phyloP scores from a whole-genome alignment of 2,797 vertebrate species.

The Avahi laniger region DNA sequence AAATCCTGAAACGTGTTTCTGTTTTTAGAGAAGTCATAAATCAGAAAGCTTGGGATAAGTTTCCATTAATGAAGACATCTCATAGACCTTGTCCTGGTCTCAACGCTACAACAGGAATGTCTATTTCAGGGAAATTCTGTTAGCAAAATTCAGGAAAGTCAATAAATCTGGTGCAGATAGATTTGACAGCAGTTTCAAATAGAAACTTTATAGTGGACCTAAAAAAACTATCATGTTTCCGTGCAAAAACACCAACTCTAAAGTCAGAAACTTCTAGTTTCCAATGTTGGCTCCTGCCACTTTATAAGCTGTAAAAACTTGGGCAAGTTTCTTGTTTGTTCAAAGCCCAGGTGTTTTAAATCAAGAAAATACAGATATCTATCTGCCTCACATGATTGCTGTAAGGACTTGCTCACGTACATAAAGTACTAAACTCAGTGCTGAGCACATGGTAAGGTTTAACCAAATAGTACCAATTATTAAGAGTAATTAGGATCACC shows the following conservation, averaged over 20 bases:
- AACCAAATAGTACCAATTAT: background rate
- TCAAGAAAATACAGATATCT: background rate
- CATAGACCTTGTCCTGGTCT: background rate
- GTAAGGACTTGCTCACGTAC: conserved; percentile 15
- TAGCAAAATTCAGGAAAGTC: conserved; percentile 7
- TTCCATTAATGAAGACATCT: conserved; percentile 12
- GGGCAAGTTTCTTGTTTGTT: background rate
- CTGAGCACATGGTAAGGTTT: background rate
- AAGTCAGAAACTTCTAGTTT: background rate
- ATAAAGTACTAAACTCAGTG: background rate
- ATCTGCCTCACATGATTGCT: background rate
- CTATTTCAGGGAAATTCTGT: conserved; percentile 28
- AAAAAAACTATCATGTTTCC: background rate
- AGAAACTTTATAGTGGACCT: conserved; percentile 16
- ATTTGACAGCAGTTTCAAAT: background rate
- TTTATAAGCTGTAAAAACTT: conserved; percentile 7
- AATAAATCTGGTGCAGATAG: background rate
- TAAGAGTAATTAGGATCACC: background rate
- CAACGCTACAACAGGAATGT: background rate
- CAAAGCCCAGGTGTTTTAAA: background rate
- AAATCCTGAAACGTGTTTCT: background rate
- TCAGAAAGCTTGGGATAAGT: background rate
- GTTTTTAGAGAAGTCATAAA: conserved; percentile 34
- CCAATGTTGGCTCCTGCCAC: background rate
- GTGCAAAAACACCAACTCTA: background rate